A percentile compares a stretch with the other conserved stretches of the same genome.
These are phyloP conservation scores for Sturnira hondurensis DNA, from an alignment of 2,113 vertebrate genomes.

Conservation along the genomic window DNA sequence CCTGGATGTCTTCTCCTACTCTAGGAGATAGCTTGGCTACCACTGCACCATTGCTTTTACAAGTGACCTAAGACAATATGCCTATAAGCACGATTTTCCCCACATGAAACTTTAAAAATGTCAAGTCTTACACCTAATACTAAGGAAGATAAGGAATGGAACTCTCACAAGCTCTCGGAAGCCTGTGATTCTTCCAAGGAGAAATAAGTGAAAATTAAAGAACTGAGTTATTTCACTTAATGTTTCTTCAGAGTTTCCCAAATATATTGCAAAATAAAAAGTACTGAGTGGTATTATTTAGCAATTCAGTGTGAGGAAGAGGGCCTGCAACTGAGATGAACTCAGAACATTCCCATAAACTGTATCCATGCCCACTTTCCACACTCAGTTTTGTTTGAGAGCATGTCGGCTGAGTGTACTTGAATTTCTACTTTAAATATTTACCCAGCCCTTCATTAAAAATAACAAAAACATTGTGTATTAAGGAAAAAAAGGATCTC, in stretches of 20 bases:
- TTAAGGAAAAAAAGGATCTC: not conserved
- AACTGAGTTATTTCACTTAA: not conserved
- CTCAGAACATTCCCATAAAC: not conserved
- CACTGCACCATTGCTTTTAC: not conserved
- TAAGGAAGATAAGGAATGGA: not conserved
- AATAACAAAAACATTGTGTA: not conserved
- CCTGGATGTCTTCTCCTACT: not conserved
- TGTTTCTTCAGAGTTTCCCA: not conserved
- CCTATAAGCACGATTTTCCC: not conserved
- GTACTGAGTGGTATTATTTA: not conserved
- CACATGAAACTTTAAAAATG: not conserved
- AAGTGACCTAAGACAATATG: not conserved
- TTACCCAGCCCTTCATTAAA: not conserved
- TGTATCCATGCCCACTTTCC: not conserved
- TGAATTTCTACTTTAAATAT: not conserved
- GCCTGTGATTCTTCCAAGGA: not conserved
- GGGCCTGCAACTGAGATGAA: not conserved
- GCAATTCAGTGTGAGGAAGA: not conserved
- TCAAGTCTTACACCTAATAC: not conserved
- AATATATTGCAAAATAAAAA: slow-evolving; percentile 1
- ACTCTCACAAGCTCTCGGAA: not conserved
- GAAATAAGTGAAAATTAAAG: slow-evolving; percentile 10
- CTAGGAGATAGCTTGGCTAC: not conserved
- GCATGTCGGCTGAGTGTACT: not conserved
- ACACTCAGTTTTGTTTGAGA: not conserved